Conservation (phyloP, 2,888 invertebrate genomes). For the Brenthis hecate region DNA sequence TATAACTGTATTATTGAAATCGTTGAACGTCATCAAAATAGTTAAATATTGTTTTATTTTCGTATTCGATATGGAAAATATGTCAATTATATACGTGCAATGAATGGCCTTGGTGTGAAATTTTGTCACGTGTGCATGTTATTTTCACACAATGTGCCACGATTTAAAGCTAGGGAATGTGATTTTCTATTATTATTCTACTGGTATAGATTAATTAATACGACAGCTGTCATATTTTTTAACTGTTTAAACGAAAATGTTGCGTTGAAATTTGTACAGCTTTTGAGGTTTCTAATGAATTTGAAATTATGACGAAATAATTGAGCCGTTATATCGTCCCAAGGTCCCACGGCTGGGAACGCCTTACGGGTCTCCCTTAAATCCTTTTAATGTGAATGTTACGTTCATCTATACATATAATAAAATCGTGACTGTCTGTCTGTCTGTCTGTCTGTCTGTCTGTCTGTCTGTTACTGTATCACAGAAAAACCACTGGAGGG, state of each 20-base stretch:
- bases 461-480: no score
- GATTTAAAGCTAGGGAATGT: not conserved
- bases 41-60: not conserved
- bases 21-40: not conserved
- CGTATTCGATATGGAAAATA: conserved; percentile 16
- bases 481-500: no score
- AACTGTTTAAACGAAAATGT: not conserved
- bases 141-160: not conserved
- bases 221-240: not conserved
- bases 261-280: not conserved
- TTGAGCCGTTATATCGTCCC: no score
- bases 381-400: no score
- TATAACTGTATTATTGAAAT: not conserved
- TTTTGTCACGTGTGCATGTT: conserved; percentile 4
- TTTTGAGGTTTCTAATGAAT: no score
- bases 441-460: no score
- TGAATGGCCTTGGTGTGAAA: conserved; percentile 5
- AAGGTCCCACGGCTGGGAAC: no score
- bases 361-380: no score
- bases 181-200: conserved; percentile 7
- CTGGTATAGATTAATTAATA: not conserved
- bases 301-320: no score
- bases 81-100: not conserved
- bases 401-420: no score
- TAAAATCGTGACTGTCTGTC: no score